Base-by-base conservation (phyloP, 2,113 vertebrate species). In the Apodemus sylvaticus region DNA sequence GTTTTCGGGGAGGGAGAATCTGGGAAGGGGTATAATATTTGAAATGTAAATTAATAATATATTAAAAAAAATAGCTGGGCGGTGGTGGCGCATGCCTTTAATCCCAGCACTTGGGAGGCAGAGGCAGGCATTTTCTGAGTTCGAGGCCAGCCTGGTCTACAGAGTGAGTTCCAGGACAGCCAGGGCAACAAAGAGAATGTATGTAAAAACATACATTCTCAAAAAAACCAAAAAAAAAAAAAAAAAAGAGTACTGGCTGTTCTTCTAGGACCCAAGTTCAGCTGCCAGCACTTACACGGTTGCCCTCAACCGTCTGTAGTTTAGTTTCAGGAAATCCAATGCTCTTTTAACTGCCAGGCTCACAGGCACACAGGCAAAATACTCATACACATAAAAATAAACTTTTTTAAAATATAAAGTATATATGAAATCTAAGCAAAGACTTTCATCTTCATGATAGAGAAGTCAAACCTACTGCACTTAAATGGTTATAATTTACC, bases 401-500 rank as follows among this genome's bases (percentile, higher is more conserved):
- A 42, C 17, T 19, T 64, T 26, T 26, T 9, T 26, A 45, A 81
- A n/a, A 42, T 73, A 13, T 73, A 31, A 31, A 73, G 36, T n/a
- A 17, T 39, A 94, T 90, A 48, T 4, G 68, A 36, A 88, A 36
- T 87, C 42, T 88, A 70, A 39, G 34, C 9, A 70, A 74, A 96
- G 96, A 87, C 4, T 39, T 89, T 91, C 76, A 92, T 29, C 34
- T 88, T 88, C 42, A 29, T 86, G 26, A 96, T 87, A 96, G 58
- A 87, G 86, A 86, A 36, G 39, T 86, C 42, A 66, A 66, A 92
- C 60, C 12, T 93, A 91, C 94, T 39, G 1, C 4, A 53, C 13
- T 94, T 96, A 91, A 86, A 81, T 90, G 88, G 85, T 31, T 89
- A 74, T 8, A 39, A 55, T 71, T 98, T 98, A 99, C 99, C 98